These are phyloP conservation scores for Meles meles DNA, from an alignment of 2,113 vertebrate species.

Conservation along the genomic window DNA sequence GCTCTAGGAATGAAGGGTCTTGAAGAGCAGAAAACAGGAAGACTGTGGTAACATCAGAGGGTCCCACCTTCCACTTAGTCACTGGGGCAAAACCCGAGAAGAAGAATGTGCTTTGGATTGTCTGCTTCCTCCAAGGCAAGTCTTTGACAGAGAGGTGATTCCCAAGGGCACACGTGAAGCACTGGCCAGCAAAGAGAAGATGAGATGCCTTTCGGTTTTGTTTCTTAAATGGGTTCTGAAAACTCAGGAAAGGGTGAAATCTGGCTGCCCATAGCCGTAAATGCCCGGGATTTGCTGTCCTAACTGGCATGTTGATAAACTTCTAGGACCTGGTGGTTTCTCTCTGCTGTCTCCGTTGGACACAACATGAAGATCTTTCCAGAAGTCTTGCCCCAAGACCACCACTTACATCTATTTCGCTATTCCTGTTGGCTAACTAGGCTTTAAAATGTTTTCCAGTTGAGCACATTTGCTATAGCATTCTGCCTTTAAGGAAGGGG, in stretches of 20 bases:
- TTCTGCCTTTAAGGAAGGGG: neutral
- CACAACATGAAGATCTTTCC: neutral
- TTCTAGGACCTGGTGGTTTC: neutral
- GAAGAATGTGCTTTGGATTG: too few relatives aligned
- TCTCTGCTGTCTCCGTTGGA: neutral
- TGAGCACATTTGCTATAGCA: neutral
- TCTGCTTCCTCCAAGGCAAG: neutral
- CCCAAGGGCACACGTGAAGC: neutral
- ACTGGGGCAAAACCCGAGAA: neutral
- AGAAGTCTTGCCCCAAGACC: neutral
- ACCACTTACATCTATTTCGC: neutral
- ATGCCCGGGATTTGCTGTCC: neutral
- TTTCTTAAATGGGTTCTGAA: neutral
- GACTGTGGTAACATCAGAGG: neutral
- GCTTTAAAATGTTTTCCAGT: neutral
- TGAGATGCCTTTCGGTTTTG: neutral
- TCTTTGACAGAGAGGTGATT: neutral
- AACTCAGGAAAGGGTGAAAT: neutral
- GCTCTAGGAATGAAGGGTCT: neutral
- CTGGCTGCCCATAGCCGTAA: neutral
- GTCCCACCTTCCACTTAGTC: neutral
- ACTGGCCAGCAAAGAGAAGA: neutral
- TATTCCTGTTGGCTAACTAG: neutral
- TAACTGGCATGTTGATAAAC: neutral
- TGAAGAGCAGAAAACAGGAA: neutral